Evolutionary conservation across 1,140 invertebrate species (phyloP).

Genomic region (Carposina sasakii): DNA sequence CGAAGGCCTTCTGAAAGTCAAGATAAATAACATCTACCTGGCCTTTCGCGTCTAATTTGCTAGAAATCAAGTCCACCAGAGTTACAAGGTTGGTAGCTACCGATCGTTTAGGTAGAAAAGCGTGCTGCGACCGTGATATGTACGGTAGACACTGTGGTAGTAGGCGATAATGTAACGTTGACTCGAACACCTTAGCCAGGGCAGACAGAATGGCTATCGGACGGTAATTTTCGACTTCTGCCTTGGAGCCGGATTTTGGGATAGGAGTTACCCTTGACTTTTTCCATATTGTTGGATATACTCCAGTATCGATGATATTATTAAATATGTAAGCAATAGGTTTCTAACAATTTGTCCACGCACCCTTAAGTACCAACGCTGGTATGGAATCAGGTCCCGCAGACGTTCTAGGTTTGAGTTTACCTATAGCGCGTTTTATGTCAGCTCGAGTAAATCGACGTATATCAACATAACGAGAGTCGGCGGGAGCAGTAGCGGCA

Average conservation of each 20-base stretch:
- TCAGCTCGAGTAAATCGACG: neutral
- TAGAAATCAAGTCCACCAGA: neutral
- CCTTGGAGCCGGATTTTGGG: neutral
- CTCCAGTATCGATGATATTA: neutral
- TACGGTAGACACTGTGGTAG: slow-evolving; percentile 1
- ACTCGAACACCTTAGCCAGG: neutral
- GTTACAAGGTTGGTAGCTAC: neutral
- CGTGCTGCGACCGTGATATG: neutral
- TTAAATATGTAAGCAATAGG: neutral
- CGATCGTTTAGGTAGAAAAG: neutral
- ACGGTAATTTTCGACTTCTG: neutral
- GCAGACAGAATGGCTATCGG: neutral
- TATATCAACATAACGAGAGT: neutral
- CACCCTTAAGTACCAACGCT: neutral
- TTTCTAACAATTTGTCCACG: neutral
- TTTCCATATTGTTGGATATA: neutral
- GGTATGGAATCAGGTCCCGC: neutral
- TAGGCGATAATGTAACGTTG: neutral
- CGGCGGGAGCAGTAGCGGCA: neutral
- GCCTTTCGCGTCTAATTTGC: neutral
- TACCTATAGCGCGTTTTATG: neutral
- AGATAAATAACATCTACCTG: slow-evolving; percentile 1
- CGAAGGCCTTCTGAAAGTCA: slow-evolving; percentile 1
- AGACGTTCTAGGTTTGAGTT: neutral
- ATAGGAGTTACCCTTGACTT: neutral